These are phyloP conservation scores for Salpingus planirostris DNA, from an alignment of 2,888 invertebrate species.

Conservation along the genomic window DNA sequence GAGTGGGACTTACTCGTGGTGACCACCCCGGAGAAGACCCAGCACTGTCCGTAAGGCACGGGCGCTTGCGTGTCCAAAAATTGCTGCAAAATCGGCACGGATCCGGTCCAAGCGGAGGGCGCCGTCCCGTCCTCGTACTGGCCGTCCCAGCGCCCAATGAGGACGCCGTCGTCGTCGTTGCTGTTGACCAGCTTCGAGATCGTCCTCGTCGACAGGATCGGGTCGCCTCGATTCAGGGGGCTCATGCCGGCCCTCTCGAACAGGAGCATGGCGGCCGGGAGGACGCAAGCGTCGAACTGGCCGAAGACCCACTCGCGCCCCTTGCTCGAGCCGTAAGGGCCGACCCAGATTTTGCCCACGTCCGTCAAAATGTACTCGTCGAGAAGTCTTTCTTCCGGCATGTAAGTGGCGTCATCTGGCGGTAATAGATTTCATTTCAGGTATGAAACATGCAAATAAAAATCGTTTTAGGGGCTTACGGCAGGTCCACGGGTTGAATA, in stretches of 20 bases:
- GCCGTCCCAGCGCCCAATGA: conserved; percentile 67
- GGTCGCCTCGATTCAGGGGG: conserved; percentile 55
- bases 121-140: conserved; percentile 65
- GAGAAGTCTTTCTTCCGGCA: conserved; percentile 59
- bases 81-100: conserved; percentile 65
- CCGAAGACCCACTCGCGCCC: conserved; percentile 81
- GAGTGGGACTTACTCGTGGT: conserved; percentile 59
- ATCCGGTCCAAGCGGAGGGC: conserved; percentile 74
- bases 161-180: conserved; percentile 62
- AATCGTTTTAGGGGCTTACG: conserved; percentile 44
- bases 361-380: conserved; percentile 74
- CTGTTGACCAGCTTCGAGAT: conserved; percentile 70
- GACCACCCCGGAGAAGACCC: conserved; percentile 78
- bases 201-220: conserved; percentile 57
- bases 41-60: conserved; percentile 78
- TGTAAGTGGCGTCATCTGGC: conserved; percentile 65
- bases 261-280: conserved; percentile 63
- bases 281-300: conserved; percentile 64
- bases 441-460: not conserved
- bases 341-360: conserved; percentile 80
- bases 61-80: conserved; percentile 55
- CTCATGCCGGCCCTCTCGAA: conserved; percentile 57
- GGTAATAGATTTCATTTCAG: too few relatives aligned
- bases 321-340: conserved; percentile 59
- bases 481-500: conserved; percentile 78